Conservation (phyloP, 2,113 vertebrate genomes). For the Crypturellus undulatus region DNA sequence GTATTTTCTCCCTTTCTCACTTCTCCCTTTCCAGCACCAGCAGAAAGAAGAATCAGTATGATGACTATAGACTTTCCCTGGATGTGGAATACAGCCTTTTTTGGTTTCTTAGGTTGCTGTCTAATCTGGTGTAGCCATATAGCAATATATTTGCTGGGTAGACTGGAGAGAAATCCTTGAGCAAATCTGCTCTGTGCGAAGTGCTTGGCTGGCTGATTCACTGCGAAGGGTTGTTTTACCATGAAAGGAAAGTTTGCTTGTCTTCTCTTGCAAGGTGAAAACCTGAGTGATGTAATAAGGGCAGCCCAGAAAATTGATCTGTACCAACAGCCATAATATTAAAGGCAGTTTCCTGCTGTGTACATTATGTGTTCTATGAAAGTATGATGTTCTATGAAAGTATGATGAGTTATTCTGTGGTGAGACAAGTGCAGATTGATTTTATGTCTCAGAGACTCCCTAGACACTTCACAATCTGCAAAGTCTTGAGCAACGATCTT, state of each 20-base stretch:
- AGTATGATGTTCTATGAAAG: not conserved
- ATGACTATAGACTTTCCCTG: not conserved
- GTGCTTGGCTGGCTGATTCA: not conserved
- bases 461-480: not conserved
- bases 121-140: rapidly evolving
- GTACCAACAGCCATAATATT: not conserved
- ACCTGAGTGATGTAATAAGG: not conserved
- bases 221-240: not conserved
- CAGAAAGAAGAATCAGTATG: not conserved
- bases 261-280: not conserved
- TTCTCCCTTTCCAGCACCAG: not conserved
- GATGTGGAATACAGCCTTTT: not conserved
- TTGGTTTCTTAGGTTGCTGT: not conserved
- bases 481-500: not conserved
- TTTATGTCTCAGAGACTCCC: not conserved
- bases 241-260: constrained; percentile 20
- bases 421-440: not conserved
- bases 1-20: not conserved
- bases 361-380: rapidly evolving
- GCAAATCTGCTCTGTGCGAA: constrained; percentile 1
- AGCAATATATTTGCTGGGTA: not conserved
- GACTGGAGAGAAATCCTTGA: not conserved
- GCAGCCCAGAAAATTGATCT: not conserved
- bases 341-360: not conserved
- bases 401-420: not conserved